Base-by-base conservation (phyloP, 1,140 invertebrate genomes). In the Ceratina japonica region DNA sequence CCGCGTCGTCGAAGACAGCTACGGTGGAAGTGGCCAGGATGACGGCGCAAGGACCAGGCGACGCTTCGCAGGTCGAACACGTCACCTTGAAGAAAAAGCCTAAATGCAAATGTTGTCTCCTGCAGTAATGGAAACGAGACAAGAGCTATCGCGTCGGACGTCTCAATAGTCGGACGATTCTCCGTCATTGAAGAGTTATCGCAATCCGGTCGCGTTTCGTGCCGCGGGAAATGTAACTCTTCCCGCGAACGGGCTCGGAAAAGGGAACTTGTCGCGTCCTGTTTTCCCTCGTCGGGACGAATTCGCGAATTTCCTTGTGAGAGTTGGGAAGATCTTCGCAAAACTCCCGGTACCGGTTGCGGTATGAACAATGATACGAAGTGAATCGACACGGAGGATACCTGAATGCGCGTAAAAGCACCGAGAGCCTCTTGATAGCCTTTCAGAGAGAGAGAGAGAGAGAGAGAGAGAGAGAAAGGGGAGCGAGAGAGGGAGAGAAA, bases 11-110 rank as follows among this genome's bases (percentile, higher is more conserved):
- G 83, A 91, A 91, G 56, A 92, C 92, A 69, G 93, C 92, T 65
- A 93, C 94, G 4, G 95, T 97, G 49, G 96, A 97, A 86, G 95
- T 97, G 18, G 95, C 96, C 86, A 94, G 95, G 89, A 94, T 94
- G 22, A 95, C 95, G 49, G 93, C 95, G 27, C 93, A 94, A 80
- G 94, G 94, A n/a, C 95, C 95, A 0, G 94, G 94, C 79, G 96
- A 97, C 88, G 95, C 95, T 68, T 95, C 94, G 84, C 96, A 96
- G 90, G 95, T 96, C 27, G 96, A 97, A 90, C 96, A 97, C 90
- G 96, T 97, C 77, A 95, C 95, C 86, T 94, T 97, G 85, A 97
- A 97, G 93, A 97, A 97, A 94, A 97, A 97, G 92, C 96, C 95
- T 91, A 97, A 97, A 93, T 97, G 97, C 94, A 96, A 96, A 91